phyloP scores from a whole-genome alignment of 2,888 invertebrate species.

The Nemotelus nigrinus region DNA sequence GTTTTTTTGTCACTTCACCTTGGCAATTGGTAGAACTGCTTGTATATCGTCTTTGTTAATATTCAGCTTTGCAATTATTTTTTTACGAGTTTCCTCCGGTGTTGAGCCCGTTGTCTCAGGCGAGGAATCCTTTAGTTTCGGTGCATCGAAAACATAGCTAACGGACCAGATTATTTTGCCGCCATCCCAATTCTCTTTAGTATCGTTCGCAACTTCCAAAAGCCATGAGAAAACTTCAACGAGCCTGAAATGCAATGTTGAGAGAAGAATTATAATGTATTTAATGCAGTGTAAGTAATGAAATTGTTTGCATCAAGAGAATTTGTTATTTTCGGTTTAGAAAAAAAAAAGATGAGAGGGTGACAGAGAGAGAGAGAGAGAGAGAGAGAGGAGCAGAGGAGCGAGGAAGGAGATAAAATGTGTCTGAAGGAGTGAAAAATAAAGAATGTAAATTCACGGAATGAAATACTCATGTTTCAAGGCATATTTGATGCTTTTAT shows the following conservation, averaged over 20 bases:
- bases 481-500: too few species aligned
- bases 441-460: too few species aligned
- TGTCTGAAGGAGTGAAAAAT: too few species aligned
- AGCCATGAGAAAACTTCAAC: constrained; percentile 93
- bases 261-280: constrained; percentile 1
- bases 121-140: constrained; percentile 60
- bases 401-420: too few species aligned
- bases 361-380: too few species aligned
- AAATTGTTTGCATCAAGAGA: not conserved
- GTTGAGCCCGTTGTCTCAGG: constrained; percentile 56
- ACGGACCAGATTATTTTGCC: constrained; percentile 90
- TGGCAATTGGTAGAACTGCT: constrained; percentile 91
- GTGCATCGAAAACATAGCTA: constrained; percentile 75
- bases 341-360: too few species aligned
- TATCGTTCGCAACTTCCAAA: constrained; percentile 85
- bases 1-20: constrained; percentile 69
- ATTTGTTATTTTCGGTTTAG: too few species aligned
- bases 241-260: constrained; percentile 61
- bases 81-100: constrained; percentile 67
- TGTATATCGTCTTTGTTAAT: constrained; percentile 95
- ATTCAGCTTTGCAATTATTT: constrained; percentile 84
- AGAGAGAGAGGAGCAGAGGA: too few species aligned
- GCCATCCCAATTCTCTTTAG: constrained; percentile 79
- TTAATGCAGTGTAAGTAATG: not conserved
- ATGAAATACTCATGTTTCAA: too few species aligned